A percentile compares a stretch with the other conserved stretches of the same genome.
Evolutionary conservation across 1,140 invertebrate genomes (phyloP).

Genomic region (Saccostrea echinata): DNA sequence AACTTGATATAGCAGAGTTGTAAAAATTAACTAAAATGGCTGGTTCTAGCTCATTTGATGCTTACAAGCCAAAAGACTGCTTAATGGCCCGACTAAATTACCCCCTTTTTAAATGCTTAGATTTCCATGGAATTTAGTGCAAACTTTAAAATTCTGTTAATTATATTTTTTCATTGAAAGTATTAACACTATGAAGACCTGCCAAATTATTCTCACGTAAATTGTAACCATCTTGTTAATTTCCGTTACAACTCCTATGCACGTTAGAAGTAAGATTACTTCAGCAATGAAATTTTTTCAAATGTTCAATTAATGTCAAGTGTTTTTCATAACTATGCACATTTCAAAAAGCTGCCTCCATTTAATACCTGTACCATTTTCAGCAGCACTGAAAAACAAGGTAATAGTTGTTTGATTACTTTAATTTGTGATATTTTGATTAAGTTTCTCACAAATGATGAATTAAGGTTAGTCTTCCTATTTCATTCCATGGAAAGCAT

Average conservation of each 20-base stretch:
- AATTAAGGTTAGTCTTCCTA: slow-evolving; percentile 15
- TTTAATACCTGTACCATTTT: slow-evolving; percentile 4
- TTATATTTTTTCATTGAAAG: slow-evolving; percentile 21
- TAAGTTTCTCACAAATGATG: slow-evolving; percentile 21
- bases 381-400: neutral
- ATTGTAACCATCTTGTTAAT: slow-evolving; percentile 24
- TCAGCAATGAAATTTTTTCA: slow-evolving; percentile 35
- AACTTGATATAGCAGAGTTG: neutral
- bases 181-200: slow-evolving; percentile 22
- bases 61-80: slow-evolving; percentile 7
- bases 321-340: slow-evolving; percentile 25
- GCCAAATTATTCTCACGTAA: slow-evolving; percentile 33
- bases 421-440: slow-evolving; percentile 27
- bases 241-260: slow-evolving; percentile 22
- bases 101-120: slow-evolving; percentile 6
- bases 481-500: neutral
- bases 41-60: slow-evolving; percentile 30
- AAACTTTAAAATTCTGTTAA: slow-evolving; percentile 33
- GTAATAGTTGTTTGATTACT: slow-evolving; percentile 26
- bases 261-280: slow-evolving; percentile 37
- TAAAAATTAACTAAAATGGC: slow-evolving; percentile 33
- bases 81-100: slow-evolving; percentile 25
- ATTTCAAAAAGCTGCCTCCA: neutral
- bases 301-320: slow-evolving; percentile 37
- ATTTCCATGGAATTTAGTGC: slow-evolving; percentile 25